Conservation (phyloP, 2,797 vertebrate species). For the Denticeps clupeoides region DNA sequence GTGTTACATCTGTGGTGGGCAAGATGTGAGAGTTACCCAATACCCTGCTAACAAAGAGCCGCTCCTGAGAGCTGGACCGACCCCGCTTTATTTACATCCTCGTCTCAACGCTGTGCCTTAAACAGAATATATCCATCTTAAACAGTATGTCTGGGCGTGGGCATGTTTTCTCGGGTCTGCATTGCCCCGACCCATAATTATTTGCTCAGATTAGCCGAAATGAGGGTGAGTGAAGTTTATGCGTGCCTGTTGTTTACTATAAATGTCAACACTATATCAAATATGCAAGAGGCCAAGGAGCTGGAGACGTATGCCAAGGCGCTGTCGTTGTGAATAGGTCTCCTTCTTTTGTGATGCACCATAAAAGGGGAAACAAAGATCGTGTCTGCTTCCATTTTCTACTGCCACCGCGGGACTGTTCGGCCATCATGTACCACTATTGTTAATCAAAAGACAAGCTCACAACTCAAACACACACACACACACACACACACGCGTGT, state of each 20-base stretch:
- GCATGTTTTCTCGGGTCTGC: neutral
- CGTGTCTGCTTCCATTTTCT: slow-evolving; percentile 14
- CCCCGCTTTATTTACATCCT: too few species aligned
- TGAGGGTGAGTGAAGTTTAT: slow-evolving; percentile 20
- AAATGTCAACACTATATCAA: slow-evolving; percentile 27
- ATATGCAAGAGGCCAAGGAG: slow-evolving; percentile 28
- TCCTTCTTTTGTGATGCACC: slow-evolving; percentile 17
- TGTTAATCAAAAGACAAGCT: slow-evolving; percentile 17
- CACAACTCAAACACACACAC: neutral
- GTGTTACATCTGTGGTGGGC: slow-evolving; percentile 14
- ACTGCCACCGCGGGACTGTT: slow-evolving; percentile 18
- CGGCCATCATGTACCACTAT: slow-evolving; percentile 13
- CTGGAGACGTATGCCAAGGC: slow-evolving; percentile 4
- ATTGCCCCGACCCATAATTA: slow-evolving; percentile 5
- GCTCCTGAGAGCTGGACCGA: neutral
- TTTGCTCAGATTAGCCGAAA: slow-evolving; percentile 17
- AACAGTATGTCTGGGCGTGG: neutral
- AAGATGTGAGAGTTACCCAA: slow-evolving; percentile 14
- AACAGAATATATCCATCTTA: too few species aligned
- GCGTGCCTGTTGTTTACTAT: slow-evolving; percentile 19
- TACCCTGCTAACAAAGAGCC: neutral
- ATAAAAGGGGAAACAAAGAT: slow-evolving; percentile 29
- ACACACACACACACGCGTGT: neutral
- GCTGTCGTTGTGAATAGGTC: slow-evolving; percentile 14
- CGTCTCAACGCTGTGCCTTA: too few species aligned